Evolutionary conservation across 2,888 invertebrate species (phyloP), one percentile per base, ranked within the genome.

Genomic region (Trachelus troglodyta): DNA sequence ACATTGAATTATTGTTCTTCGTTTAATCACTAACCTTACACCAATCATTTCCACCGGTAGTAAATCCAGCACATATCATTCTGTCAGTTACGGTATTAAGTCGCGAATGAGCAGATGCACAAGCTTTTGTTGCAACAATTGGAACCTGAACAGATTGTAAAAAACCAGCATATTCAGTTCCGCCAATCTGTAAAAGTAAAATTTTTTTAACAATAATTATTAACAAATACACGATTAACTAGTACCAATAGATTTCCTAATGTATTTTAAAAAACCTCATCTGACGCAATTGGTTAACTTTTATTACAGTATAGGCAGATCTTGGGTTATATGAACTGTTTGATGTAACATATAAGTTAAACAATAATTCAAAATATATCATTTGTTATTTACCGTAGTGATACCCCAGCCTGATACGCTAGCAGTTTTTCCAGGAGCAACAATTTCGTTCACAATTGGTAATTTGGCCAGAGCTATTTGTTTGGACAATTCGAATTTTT

Each of bases 41-140:
- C 40, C 74, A 34, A 40, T 69, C 69, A 15, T n/a, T 35, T 77
- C 75, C 75, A 34, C 77, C 74, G 30, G 77, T 75, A n/a, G 69
- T 40, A 34, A 69, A 35, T 11, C 87, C 86, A 0, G 93, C 93
- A 81, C 93, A 93, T 11, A 93, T 80, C 93, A 93, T 93, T 12
- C 91, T 91, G 6, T 89, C 80, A 1, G 90, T 89, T 12, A 93
- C 89, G 0, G 85, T 79, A 1, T 90, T 90, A 68, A 92, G 89
- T 33, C 89, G 87, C 1, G 90, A 80, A 83, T 93, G 93, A 3
- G 93, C 92, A 0, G 85, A 85, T 0, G 86, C 83, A 83, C 93
- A 93, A 0, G 79, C 69, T 1, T 84, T 79, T 83, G 92, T 92
- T 4, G 89, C 87, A 0, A 93, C 87, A 2, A 92, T 86, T 34